phyloP scores from a whole-genome alignment of 2,888 invertebrate genomes.

The Heliconius hortense region DNA sequence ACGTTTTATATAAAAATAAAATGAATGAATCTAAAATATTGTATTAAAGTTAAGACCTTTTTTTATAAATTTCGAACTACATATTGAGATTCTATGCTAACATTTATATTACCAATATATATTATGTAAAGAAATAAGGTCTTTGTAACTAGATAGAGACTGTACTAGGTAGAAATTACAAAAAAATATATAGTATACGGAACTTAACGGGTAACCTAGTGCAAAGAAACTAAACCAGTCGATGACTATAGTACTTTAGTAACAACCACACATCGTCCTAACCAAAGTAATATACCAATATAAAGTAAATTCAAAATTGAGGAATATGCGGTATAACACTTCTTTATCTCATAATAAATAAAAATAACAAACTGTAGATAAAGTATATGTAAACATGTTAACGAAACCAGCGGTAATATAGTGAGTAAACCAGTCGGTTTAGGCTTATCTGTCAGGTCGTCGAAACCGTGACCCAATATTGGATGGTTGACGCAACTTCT shows the following conservation, averaged over 20 bases:
- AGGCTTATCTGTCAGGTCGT: constrained; percentile 32
- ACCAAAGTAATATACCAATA: background rate
- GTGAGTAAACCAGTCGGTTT: background rate
- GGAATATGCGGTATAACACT: background rate
- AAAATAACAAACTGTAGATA: background rate
- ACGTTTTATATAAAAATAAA: background rate
- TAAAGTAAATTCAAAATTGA: background rate
- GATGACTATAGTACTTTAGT: background rate
- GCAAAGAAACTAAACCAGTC: background rate
- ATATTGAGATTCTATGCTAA: background rate
- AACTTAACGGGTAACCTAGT: too few species aligned
- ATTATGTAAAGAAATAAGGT: background rate
- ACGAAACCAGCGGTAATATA: background rate
- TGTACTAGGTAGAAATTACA: too few species aligned
- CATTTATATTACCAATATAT: background rate
- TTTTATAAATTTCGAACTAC: background rate
- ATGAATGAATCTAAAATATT: constrained; percentile 4
- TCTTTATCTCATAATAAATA: background rate
- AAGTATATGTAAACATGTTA: background rate
- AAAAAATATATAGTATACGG: too few species aligned
- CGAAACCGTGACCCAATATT: constrained; percentile 33
- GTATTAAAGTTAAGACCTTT: background rate
- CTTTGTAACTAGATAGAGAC: background rate
- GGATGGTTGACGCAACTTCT: constrained; percentile 34
- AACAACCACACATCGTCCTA: background rate